Base-by-base conservation (phyloP, 2,888 invertebrate genomes). In the Sinopyrophorus schimmeli region DNA sequence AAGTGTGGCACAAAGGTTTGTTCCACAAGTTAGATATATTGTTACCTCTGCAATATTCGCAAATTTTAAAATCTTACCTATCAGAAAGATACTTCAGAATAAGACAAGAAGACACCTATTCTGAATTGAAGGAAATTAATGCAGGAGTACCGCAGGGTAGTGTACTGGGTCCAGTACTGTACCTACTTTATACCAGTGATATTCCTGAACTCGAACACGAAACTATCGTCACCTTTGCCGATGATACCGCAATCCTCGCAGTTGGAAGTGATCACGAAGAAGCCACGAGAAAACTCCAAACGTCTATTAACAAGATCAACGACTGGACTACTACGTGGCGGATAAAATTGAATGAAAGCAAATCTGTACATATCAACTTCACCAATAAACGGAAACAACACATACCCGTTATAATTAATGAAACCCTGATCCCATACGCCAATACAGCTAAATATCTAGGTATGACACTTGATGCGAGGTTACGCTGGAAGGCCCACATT, bases 351-450 rank as follows among this genome's bases (percentile, higher is more conserved):
- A 63, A 53, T 26, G 54, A 57, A 39, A 21, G 9, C 1, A 63
- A 63, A 54, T 62, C 59, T n/a, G 28, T 43, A 1, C 59, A 63
- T 24, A 40, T 61, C 21, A 59, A 55, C 11, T 63, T 61, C 32
- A 54, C 60, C 9, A 54, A 46, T 7, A 52, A 55, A 44, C 51
- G 42, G 39, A 53, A 28, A 35, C 48, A 40, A 7, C 42, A 35
- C 24, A 31, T 47, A 7, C 27, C 39, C 20, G 20, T 46, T 9
- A 31, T 9, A 16, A 14, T 57, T 6, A 47, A 61, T 38, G 21
- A 30, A 5, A 16, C 21, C 15, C 11, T 15, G 9, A 30, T 59
- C 1, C 56, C 58, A 9, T 17, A 31, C 9, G 15, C 10, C 4
- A 40, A 54, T 20, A 20, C 34, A 7, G 57, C 30, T 5, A 48